phyloP scores from a whole-genome alignment of 2,797 vertebrate genomes.

The Lateolabrax maculatus region DNA sequence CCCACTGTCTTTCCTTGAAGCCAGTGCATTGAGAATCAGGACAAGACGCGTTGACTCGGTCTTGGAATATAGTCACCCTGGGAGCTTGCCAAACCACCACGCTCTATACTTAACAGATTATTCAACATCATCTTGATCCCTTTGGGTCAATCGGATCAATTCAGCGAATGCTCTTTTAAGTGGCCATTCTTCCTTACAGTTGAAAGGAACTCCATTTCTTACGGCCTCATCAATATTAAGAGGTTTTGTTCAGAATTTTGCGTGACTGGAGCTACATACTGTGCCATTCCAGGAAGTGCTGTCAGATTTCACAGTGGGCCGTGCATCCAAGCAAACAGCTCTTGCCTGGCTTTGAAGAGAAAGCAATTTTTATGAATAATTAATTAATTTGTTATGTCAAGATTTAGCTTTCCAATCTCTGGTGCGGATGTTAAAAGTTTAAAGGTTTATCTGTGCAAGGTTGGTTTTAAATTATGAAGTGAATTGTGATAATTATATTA shows the following conservation, averaged over 20 bases:
- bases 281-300: slow-evolving; percentile 32
- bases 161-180: slow-evolving; percentile 54
- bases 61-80: slow-evolving; percentile 48
- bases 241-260: slow-evolving; percentile 49
- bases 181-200: slow-evolving; percentile 47
- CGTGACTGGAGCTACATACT: slow-evolving; percentile 55
- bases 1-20: slow-evolving; percentile 42
- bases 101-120: slow-evolving; percentile 72
- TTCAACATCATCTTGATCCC: slow-evolving; percentile 56
- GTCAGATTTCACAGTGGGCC: slow-evolving; percentile 48
- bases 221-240: slow-evolving; percentile 56
- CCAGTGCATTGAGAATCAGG: slow-evolving; percentile 25
- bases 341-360: slow-evolving; percentile 34
- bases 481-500: slow-evolving; percentile 22
- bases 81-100: slow-evolving; percentile 63
- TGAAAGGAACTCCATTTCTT: slow-evolving; percentile 54
- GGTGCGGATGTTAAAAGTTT: slow-evolving; percentile 31
- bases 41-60: slow-evolving; percentile 38
- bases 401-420: slow-evolving; percentile 22
- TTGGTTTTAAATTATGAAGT: slow-evolving; percentile 27
- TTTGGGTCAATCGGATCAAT: slow-evolving; percentile 60
- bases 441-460: slow-evolving; percentile 36
- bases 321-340: slow-evolving; percentile 49
- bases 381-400: slow-evolving; percentile 62
- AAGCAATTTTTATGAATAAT: slow-evolving; percentile 68